Percentiles rank a stretch among this genome's conserved stretches.
Conservation (phyloP, 2,797 vertebrate species). For the Synanceia verrucosa region DNA sequence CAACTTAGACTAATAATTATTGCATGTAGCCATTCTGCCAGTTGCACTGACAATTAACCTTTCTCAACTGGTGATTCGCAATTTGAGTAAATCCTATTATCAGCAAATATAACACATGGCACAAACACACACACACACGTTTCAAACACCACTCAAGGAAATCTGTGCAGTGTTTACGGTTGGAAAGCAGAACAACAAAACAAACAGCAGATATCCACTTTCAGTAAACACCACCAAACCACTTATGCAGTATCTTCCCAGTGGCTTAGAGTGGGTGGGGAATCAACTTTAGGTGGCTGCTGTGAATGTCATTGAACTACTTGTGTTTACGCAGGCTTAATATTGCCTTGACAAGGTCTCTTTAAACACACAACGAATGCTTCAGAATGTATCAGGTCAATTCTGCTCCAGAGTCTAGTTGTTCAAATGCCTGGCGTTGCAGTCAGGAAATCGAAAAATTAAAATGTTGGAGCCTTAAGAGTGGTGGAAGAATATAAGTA, state of each 20-base stretch:
- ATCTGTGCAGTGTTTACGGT: slow-evolving; percentile 79
- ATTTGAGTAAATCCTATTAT: slow-evolving; percentile 87
- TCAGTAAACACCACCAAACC: slow-evolving; percentile 77
- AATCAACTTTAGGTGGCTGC: slow-evolving; percentile 78
- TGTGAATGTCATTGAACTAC: slow-evolving; percentile 80
- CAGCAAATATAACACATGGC: slow-evolving; percentile 87
- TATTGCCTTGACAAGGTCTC: slow-evolving; percentile 71
- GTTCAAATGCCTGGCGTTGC: slow-evolving; percentile 33
- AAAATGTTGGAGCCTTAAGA: slow-evolving; percentile 11
- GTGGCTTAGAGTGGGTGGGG: slow-evolving; percentile 75
- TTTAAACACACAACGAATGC: slow-evolving; percentile 60
- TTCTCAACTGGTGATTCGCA: slow-evolving; percentile 82
- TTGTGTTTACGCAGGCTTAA: slow-evolving; percentile 77
- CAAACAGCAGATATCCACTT: slow-evolving; percentile 81
- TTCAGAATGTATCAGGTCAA: slow-evolving; percentile 58
- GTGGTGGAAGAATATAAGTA: slow-evolving; percentile 12
- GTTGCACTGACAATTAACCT: slow-evolving; percentile 85
- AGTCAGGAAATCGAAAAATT: slow-evolving; percentile 26
- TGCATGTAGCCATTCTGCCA: slow-evolving; percentile 80
- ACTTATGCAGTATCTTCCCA: slow-evolving; percentile 73
- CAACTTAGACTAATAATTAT: slow-evolving; percentile 84
- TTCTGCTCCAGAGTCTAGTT: slow-evolving; percentile 45
- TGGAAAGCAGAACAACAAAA: slow-evolving; percentile 80
- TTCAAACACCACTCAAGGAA: slow-evolving; percentile 79
- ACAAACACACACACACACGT: slow-evolving; percentile 50